Base-by-base conservation (phyloP, 2,797 vertebrate genomes). In the Apogon talboti region DNA sequence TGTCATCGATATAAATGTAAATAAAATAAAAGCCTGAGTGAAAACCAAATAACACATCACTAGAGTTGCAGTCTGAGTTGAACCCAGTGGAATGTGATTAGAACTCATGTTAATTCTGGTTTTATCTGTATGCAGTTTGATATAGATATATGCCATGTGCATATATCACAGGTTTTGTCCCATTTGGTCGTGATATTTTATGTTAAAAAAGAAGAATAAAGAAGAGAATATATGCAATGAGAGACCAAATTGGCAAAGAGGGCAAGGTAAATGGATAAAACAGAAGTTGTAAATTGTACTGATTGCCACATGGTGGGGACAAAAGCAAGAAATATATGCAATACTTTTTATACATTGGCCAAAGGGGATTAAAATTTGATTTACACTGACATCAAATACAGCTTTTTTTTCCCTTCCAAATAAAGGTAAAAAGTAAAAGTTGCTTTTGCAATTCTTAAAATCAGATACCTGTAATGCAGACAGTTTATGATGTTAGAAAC, bases 221-320 rank as follows among this genome's bases (percentile, higher is more conserved):
- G 7, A 50, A 24, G 5, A 24, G 2, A 24, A 24, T 24, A 24
- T 5, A 24, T 57, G 1, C 0, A 46, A 18, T 11, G 1, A 3
- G 56, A 43, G 19, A 3, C 28, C 2, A n/a, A 7, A 45, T 12
- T 6, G 10, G 4, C 24, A 21, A 45, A n/a, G 16, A 21, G 38
- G 7, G 45, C 37, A 54, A 35, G 1, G 4, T 13, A 18, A 42
- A 4, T 43, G 21, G 18, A 46, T 57, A 14, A 45, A 69, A 65
- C 21, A 55, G 11, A 51, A 46, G 56, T 1, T 51, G 65, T 16
- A 53, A 6, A 7, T 6, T 11, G 2, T 1, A 33, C 3, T 57
- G 9, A 24, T 10, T 24, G 40, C 73, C 79, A 85, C 79, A 62
- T n/a, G 75, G 60, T 49, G 80, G 84, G 4, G 81, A 74, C 74